phyloP scores from a whole-genome alignment of 2,113 vertebrate species.

The Charina bottae region DNA sequence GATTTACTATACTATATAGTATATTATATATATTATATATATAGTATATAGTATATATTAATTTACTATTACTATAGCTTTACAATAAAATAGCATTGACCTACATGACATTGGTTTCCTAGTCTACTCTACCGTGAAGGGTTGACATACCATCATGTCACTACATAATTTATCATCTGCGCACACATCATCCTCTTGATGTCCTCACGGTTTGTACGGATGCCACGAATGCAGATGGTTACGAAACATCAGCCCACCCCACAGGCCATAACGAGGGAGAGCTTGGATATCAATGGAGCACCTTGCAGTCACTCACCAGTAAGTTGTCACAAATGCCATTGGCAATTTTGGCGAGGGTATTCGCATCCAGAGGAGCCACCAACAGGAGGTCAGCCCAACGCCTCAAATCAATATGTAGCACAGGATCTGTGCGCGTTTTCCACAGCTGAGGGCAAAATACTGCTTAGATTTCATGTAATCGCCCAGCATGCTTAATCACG shows the following conservation, averaged over 20 bases:
- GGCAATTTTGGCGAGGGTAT: constrained; percentile 93
- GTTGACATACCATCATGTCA: too few relatives aligned
- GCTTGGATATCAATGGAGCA: neutral
- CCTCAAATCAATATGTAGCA: constrained; percentile 92
- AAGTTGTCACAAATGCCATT: constrained; percentile 96
- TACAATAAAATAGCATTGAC: too few relatives aligned
- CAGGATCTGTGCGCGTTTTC: constrained; percentile 85
- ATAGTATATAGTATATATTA: too few relatives aligned
- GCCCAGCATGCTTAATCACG: accelerated
- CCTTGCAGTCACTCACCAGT: constrained; percentile 79
- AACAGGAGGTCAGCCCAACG: constrained; percentile 93
- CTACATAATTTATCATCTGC: too few relatives aligned
- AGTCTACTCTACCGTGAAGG: too few relatives aligned
- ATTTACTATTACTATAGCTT: too few relatives aligned
- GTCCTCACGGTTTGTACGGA: neutral
- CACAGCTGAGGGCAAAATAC: constrained; percentile 78
- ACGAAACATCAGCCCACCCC: neutral
- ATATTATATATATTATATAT: too few relatives aligned
- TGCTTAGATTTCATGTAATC: neutral
- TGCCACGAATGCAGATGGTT: neutral
- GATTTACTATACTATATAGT: too few relatives aligned
- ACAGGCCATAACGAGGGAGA: neutral
- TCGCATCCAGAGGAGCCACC: constrained; percentile 94
- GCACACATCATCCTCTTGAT: neutral
- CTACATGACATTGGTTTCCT: too few relatives aligned